phyloP scores from a whole-genome alignment of 2,888 invertebrate species.

The Yponomeuta malinellus region DNA sequence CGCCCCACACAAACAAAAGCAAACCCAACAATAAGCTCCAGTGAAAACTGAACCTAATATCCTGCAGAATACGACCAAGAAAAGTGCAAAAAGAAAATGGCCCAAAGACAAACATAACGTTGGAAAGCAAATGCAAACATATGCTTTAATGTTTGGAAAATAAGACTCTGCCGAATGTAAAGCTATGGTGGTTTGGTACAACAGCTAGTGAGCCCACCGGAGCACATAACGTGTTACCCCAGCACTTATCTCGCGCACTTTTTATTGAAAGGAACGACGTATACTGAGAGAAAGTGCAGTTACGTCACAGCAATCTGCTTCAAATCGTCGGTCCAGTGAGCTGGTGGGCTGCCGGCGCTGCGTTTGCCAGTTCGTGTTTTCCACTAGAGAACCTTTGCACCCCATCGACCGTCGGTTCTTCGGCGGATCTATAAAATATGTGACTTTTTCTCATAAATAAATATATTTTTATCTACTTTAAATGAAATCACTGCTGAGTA shows the following conservation, averaged over 20 bases:
- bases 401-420: no score
- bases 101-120: background rate
- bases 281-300: background rate
- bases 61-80: background rate
- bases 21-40: background rate
- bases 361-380: no score
- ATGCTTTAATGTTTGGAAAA: background rate
- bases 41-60: background rate
- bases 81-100: background rate
- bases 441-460: no score
- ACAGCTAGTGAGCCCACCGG: background rate
- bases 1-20: background rate
- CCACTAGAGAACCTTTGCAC: no score
- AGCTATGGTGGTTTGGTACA: background rate
- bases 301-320: no score
- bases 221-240: constrained; percentile 1
- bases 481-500: no score
- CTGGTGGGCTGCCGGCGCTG: no score
- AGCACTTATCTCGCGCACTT: background rate
- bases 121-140: background rate
- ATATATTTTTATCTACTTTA: no score
- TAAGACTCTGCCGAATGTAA: background rate
- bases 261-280: background rate
- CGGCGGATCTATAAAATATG: no score
- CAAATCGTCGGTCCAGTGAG: no score